phyloP scores from a whole-genome alignment of 1,140 invertebrate species.

The Aphelenchoides besseyi region DNA sequence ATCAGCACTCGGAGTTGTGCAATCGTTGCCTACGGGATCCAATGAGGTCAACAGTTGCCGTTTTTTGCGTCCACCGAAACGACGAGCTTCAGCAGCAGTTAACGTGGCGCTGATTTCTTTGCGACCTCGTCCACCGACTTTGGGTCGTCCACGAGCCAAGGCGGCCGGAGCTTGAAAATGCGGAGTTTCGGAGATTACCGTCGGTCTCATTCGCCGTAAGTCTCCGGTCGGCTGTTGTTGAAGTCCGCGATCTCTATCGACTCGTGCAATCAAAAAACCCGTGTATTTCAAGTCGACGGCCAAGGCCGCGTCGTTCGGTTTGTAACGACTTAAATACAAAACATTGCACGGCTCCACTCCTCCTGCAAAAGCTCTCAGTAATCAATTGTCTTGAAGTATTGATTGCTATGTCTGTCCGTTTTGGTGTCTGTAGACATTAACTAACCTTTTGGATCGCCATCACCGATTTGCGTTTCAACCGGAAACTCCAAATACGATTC shows the following conservation, averaged over 20 bases:
- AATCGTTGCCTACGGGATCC: too few relatives aligned
- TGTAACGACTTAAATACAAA: conserved; percentile 53
- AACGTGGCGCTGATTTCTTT: background rate
- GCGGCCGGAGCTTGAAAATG: background rate
- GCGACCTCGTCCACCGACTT: background rate
- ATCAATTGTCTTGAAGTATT: too few relatives aligned
- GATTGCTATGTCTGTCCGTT: too few relatives aligned
- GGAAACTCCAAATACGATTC: conserved; percentile 51
- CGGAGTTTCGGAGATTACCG: background rate
- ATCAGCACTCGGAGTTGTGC: too few relatives aligned
- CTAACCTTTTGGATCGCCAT: conserved; percentile 40
- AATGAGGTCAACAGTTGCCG: conserved; percentile 37
- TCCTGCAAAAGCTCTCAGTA: too few relatives aligned
- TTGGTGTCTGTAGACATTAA: too few relatives aligned
- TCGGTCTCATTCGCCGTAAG: background rate
- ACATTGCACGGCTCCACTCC: conserved; percentile 56
- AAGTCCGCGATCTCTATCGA: conserved; percentile 48
- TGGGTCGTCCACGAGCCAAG: background rate
- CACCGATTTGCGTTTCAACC: conserved; percentile 53
- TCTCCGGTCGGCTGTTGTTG: background rate
- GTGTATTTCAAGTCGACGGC: conserved; percentile 57
- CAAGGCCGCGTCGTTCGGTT: conserved; percentile 52
- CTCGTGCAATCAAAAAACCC: conserved; percentile 59
- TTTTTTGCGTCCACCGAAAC: background rate
- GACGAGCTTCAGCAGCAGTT: background rate